phyloP scores from a whole-genome alignment of 1,140 invertebrate species.

The Penaeus chinensis region DNA sequence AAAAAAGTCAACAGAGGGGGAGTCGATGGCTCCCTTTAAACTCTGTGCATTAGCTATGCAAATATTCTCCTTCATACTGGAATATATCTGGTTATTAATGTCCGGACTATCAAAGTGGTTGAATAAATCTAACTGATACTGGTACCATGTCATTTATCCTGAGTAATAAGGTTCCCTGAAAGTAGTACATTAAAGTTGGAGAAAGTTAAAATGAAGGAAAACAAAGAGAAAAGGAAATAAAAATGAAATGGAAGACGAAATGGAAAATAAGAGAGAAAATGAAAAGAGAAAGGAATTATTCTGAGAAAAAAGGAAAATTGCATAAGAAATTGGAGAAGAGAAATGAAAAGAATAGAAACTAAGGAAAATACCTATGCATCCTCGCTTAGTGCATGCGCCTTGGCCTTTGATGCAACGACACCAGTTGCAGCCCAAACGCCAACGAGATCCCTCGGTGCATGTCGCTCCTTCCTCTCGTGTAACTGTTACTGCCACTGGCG shows the following conservation, averaged over 20 bases:
- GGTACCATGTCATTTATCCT: too few species aligned
- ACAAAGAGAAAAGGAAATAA: neutral
- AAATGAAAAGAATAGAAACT: neutral
- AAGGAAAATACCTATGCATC: neutral
- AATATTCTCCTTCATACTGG: too few species aligned
- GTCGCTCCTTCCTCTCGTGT: constrained; percentile 14
- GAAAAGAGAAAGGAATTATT: too few species aligned
- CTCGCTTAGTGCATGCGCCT: constrained; percentile 39
- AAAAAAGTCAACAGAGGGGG: too few species aligned
- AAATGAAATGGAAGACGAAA: neutral
- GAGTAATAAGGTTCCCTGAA: too few species aligned
- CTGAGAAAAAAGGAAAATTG: neutral
- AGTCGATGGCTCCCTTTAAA: too few species aligned
- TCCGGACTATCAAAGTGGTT: too few species aligned
- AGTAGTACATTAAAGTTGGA: too few species aligned
- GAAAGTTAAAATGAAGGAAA: too few species aligned
- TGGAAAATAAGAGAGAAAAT: neutral
- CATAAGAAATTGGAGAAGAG: neutral
- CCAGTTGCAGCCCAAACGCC: constrained; percentile 49
- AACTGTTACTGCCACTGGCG: constrained; percentile 12
- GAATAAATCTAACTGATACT: too few species aligned
- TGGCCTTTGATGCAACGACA: constrained; percentile 40
- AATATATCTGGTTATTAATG: too few species aligned
- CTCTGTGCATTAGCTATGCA: too few species aligned
- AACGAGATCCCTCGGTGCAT: constrained; percentile 7